Percentiles rank a stretch among this genome's conserved stretches.
phyloP scores from a whole-genome alignment of 1,140 invertebrate species.

The Zaprionus africanus region DNA sequence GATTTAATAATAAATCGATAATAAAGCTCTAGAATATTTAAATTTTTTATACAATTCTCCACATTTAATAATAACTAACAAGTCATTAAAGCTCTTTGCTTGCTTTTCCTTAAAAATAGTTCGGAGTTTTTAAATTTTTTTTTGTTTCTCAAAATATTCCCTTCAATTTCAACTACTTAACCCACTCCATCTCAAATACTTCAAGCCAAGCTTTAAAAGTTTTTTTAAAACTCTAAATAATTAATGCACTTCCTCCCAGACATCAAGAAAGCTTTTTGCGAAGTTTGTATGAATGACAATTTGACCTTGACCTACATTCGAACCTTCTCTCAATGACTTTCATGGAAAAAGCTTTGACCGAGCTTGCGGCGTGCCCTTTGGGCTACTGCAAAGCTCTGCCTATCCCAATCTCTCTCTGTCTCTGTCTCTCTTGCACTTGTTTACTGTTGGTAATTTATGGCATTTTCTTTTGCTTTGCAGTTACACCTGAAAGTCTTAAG shows the following conservation, averaged over 20 bases:
- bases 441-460: neutral
- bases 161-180: neutral
- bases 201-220: neutral
- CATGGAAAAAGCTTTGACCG: slow-evolving; percentile 22
- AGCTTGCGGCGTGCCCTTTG: slow-evolving; percentile 24
- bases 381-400: neutral
- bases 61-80: too few relatives aligned
- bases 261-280: neutral
- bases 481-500: slow-evolving; percentile 26
- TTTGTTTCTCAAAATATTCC: neutral
- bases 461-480: slow-evolving; percentile 34
- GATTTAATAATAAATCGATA: too few relatives aligned
- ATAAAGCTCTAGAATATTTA: too few relatives aligned
- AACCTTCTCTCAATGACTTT: slow-evolving; percentile 53
- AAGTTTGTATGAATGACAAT: slow-evolving; percentile 10
- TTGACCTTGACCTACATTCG: slow-evolving; percentile 61
- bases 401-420: too few relatives aligned
- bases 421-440: neutral
- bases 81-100: too few relatives aligned
- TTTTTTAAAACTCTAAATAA: neutral
- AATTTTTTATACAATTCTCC: too few relatives aligned
- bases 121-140: neutral
- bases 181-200: neutral
- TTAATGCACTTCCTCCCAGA: neutral
- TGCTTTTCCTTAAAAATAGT: too few relatives aligned